Evolutionary conservation across 2,888 invertebrate species (phyloP).

Genomic region (Drosophila anomelani): DNA sequence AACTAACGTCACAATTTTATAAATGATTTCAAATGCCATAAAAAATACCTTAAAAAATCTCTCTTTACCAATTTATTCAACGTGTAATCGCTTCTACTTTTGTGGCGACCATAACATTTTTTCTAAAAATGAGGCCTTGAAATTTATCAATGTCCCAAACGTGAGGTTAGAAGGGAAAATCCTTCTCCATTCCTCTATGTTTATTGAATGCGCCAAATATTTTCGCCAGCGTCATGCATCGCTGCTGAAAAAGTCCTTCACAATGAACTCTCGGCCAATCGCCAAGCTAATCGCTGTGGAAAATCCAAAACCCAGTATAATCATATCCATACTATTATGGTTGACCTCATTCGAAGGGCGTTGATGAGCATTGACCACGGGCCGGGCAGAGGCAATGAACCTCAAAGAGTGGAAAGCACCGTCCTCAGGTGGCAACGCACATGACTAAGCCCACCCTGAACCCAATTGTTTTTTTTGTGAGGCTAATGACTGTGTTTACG

Average conservation of each 20-base stretch:
- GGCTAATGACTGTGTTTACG: conserved; percentile 71
- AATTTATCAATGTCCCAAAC: neutral
- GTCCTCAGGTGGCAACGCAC: conserved; percentile 31
- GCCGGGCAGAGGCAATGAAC: conserved; percentile 60
- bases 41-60: too few species aligned
- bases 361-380: conserved; percentile 70
- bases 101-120: neutral
- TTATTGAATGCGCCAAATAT: neutral
- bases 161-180: too few species aligned
- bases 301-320: conserved; percentile 37
- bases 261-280: conserved; percentile 62
- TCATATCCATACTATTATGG: conserved; percentile 53
- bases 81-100: neutral
- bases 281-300: conserved; percentile 36
- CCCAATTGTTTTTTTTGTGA: conserved; percentile 50
- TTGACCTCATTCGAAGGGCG: conserved; percentile 73
- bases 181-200: neutral
- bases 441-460: conserved; percentile 55
- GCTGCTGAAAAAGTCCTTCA: conserved; percentile 59
- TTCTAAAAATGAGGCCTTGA: neutral
- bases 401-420: conserved; percentile 52
- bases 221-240: conserved; percentile 8
- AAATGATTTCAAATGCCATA: too few species aligned
- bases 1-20: too few species aligned
- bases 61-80: neutral